These are phyloP conservation scores for Atractosteus spatula DNA, from an alignment of 2,113 vertebrate genomes.

Conservation along the genomic window DNA sequence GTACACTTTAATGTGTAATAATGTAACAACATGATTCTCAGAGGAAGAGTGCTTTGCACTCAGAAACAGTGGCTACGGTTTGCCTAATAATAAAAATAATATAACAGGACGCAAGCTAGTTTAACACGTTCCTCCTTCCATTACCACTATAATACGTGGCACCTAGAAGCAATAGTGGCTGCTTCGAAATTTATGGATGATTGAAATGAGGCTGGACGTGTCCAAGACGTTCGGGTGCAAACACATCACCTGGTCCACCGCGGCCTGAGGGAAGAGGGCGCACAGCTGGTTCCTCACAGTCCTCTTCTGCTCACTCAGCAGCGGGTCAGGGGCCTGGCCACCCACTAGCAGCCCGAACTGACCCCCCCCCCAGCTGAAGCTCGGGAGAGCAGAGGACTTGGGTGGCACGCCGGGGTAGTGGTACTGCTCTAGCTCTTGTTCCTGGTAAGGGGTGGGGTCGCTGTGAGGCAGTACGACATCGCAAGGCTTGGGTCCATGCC, in stretches of 20 bases:
- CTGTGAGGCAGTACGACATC: background rate
- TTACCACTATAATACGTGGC: too few species aligned
- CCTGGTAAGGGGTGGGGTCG: background rate
- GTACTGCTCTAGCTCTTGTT: background rate
- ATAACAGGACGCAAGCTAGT: too few species aligned
- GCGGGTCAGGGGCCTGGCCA: background rate
- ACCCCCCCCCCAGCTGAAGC: constrained; percentile 8
- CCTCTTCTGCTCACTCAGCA: constrained; percentile 32
- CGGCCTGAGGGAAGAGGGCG: constrained; percentile 53
- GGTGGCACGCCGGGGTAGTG: background rate
- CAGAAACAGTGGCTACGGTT: too few species aligned
- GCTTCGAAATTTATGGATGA: constrained; percentile 51
- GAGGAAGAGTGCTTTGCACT: constrained; percentile 51
- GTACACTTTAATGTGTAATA: background rate
- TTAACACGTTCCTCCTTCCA: too few species aligned
- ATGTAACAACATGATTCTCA: constrained; percentile 26
- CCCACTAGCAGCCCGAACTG: background rate
- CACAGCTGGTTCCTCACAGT: constrained; percentile 52
- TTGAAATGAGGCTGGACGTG: constrained; percentile 38
- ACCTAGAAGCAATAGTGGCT: constrained; percentile 27
- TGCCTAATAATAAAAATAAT: too few species aligned
- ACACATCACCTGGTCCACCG: constrained; percentile 52
- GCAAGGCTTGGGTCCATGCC: background rate
- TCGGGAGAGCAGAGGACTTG: background rate
- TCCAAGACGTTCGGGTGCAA: constrained; percentile 50